Evolutionary conservation across 1,140 invertebrate species (phyloP), one percentile per base, ranked within the genome.

Genomic region (Cherax destructor): DNA sequence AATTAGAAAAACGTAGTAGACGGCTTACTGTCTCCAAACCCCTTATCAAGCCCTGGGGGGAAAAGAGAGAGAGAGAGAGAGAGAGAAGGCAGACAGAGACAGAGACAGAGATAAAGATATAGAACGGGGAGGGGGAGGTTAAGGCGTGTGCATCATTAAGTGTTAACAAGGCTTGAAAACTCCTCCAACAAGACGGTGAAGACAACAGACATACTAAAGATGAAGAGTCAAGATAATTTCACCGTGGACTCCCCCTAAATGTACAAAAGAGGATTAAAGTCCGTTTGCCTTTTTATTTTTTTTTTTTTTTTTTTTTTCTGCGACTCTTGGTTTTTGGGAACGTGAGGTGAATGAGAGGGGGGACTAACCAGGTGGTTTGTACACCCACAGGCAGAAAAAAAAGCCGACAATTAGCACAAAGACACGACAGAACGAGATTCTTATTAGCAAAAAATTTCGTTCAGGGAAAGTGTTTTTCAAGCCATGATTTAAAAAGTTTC

Each of bases 11-110:
- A n/a, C n/a, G n/a, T n/a, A n/a, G n/a, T n/a, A n/a, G n/a, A n/a
- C n/a, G n/a, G n/a, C n/a, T n/a, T n/a, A n/a, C 6, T 59, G n/a
- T n/a, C n/a, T n/a, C n/a, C n/a, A n/a, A n/a, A n/a, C n/a, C n/a
- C n/a, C n/a, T n/a, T n/a, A n/a, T n/a, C n/a, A n/a, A n/a, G n/a
- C n/a, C n/a, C 4, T 69, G 61, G 5, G 52, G 61, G 9, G 41
- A 21, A 50, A 10, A 47, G 52, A 83, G 80, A 80, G 78, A 52
- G 80, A 83, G 50, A 72, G 56, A 52, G 30, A 47, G n/a, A n/a
- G n/a, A n/a, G n/a, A n/a, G n/a, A n/a, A n/a, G n/a, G n/a, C n/a
- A n/a, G n/a, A n/a, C n/a, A 85, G 83, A n/a, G n/a, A n/a, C n/a
- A n/a, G n/a, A n/a, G n/a, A n/a, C n/a, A n/a, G n/a, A n/a, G n/a